A percentile compares a stretch with the other conserved stretches of the same genome.
phyloP scores from a whole-genome alignment of 1,140 invertebrate genomes.

The Chlorops oryzae region DNA sequence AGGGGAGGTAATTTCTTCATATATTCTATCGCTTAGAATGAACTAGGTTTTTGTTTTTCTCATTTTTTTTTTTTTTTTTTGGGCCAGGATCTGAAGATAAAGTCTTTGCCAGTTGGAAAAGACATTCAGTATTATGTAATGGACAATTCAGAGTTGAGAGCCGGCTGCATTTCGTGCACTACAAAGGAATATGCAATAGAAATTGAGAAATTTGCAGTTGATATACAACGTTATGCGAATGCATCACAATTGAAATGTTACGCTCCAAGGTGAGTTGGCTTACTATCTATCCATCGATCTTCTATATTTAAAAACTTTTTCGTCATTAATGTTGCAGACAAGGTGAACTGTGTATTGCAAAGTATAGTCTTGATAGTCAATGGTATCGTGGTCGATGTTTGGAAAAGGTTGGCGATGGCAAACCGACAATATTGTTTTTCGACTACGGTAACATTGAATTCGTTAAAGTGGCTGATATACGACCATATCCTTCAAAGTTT shows the following conservation, averaged over 20 bases:
- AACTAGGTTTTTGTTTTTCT: not conserved
- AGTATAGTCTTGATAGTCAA: slow-evolving; percentile 25
- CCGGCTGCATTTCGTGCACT: slow-evolving; percentile 33
- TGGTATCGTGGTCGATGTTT: slow-evolving; percentile 39
- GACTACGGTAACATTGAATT: slow-evolving; percentile 38
- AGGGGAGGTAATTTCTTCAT: slow-evolving; percentile 14
- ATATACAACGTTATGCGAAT: slow-evolving; percentile 31
- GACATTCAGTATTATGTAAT: slow-evolving; percentile 29
- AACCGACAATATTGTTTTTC: slow-evolving; percentile 38
- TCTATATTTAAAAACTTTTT: not conserved
- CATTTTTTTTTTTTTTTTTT: not conserved
- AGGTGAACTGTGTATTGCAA: slow-evolving; percentile 30
- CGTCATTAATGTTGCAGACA: slow-evolving; percentile 16
- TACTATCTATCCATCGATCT: not conserved
- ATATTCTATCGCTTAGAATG: too few species aligned
- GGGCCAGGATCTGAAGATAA: slow-evolving; percentile 23
- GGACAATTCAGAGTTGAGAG: slow-evolving; percentile 30
- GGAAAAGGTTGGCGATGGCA: slow-evolving; percentile 39
- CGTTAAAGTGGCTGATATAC: slow-evolving; percentile 26
- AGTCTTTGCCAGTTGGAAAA: slow-evolving; percentile 24
- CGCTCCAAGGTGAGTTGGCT: slow-evolving; percentile 29
- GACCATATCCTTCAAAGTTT: slow-evolving; percentile 33
- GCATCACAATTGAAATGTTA: slow-evolving; percentile 14
- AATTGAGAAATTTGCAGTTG: slow-evolving; percentile 27
- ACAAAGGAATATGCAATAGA: slow-evolving; percentile 22